Conservation (phyloP, 2,888 invertebrate genomes). For the Nephrotoma guestfalica region DNA sequence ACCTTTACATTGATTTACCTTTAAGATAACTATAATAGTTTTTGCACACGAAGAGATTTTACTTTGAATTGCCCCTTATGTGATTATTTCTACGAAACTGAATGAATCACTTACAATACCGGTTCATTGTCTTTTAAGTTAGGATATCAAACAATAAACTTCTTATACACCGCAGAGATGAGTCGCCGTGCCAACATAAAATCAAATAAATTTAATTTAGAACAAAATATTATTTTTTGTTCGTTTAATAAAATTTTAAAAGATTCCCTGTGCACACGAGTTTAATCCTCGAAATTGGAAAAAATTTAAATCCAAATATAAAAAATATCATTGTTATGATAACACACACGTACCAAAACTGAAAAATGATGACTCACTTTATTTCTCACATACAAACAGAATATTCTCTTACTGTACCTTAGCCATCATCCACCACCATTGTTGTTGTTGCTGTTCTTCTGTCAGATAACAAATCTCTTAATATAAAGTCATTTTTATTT, state of each 20-base stretch:
- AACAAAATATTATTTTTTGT: neutral
- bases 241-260: neutral
- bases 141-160: neutral
- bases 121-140: neutral
- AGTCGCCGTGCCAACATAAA: neutral
- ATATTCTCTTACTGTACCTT: neutral
- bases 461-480: neutral
- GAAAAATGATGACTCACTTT: neutral
- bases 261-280: neutral
- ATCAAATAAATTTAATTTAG: neutral
- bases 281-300: neutral
- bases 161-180: neutral
- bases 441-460: neutral
- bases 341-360: neutral
- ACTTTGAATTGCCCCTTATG: neutral
- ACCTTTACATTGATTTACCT: neutral
- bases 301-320: neutral
- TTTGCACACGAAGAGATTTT: too few relatives aligned
- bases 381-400: neutral
- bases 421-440: neutral
- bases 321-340: neutral
- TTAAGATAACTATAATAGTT: neutral
- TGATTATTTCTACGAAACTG: neutral
- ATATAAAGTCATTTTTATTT: neutral
- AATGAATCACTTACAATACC: neutral